These are phyloP conservation scores for Anarhynchus alexandrinus DNA, from an alignment of 2,113 vertebrate species.

Conservation along the genomic window DNA sequence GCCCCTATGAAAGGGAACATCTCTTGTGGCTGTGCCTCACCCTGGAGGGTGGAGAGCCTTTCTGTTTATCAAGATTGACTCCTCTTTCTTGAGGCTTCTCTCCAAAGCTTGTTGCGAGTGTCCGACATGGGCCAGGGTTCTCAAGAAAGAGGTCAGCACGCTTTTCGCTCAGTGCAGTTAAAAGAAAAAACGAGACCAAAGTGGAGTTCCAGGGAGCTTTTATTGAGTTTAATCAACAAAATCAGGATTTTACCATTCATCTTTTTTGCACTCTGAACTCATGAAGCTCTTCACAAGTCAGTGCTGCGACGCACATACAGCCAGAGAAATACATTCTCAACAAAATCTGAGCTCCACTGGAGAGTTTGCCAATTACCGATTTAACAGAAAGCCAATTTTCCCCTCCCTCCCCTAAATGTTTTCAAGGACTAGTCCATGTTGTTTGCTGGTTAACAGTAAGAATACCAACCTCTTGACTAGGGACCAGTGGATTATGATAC, in stretches of 20 bases:
- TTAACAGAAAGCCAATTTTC: conserved; percentile 73
- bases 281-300: conserved; percentile 40
- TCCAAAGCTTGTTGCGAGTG: rapidly evolving
- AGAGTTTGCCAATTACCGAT: conserved; percentile 72
- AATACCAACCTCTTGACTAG: conserved; percentile 52
- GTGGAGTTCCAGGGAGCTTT: conserved; percentile 80
- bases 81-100: neutral
- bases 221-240: conserved; percentile 79
- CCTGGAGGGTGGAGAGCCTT: neutral
- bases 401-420: conserved; percentile 56
- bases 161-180: neutral
- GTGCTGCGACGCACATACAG: neutral
- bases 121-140: rapidly evolving
- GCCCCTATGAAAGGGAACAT: rapidly evolving
- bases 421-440: conserved; percentile 62
- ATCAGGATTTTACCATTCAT: conserved; percentile 72
- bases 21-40: neutral
- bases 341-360: conserved; percentile 71
- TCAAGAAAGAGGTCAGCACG: rapidly evolving
- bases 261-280: conserved; percentile 48
- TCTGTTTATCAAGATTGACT: rapidly evolving
- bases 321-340: conserved; percentile 63
- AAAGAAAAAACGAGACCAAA: neutral
- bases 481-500: conserved; percentile 46
- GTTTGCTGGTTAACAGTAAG: conserved; percentile 64